phyloP scores from a whole-genome alignment of 2,113 vertebrate species.

The Junco hyemalis region DNA sequence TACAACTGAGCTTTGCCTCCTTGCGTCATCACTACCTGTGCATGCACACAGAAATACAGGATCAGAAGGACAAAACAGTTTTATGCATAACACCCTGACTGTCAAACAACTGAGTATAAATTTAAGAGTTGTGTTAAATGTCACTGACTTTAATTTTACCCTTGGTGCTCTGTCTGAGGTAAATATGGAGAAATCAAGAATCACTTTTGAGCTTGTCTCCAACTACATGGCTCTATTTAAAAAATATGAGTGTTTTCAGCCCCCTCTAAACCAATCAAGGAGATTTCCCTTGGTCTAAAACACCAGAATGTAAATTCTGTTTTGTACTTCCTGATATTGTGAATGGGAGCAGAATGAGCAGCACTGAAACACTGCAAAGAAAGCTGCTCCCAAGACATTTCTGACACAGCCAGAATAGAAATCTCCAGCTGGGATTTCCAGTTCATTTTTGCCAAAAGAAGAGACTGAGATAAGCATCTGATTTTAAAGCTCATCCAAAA shows the following conservation, averaged over 20 bases:
- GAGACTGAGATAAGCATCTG: conserved; percentile 45
- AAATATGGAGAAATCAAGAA: not conserved
- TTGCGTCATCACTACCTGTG: not conserved
- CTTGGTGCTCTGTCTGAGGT: not conserved
- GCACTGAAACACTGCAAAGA: not conserved
- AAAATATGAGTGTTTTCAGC: not conserved
- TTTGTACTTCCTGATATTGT: not conserved
- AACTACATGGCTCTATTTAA: not conserved
- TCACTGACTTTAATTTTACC: not conserved
- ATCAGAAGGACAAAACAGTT: not conserved
- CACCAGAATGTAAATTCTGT: not conserved
- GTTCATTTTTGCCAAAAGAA: conserved; percentile 39
- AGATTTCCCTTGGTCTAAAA: not conserved
- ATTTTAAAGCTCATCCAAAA: conserved; percentile 44
- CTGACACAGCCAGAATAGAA: conserved; percentile 27
- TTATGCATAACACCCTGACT: not conserved
- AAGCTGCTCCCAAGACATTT: conserved; percentile 30
- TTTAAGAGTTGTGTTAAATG: not conserved
- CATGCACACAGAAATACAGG: not conserved
- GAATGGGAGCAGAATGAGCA: conserved; percentile 26
- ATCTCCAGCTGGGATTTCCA: conserved; percentile 46
- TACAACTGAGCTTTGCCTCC: not conserved
- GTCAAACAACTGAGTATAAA: not conserved
- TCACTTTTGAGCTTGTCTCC: not conserved
- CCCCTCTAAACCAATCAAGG: not conserved